Percentiles rank a stretch among this genome's conserved stretches.
Conservation (phyloP, 2,888 invertebrate species). For the Scaeva pyrastri region DNA sequence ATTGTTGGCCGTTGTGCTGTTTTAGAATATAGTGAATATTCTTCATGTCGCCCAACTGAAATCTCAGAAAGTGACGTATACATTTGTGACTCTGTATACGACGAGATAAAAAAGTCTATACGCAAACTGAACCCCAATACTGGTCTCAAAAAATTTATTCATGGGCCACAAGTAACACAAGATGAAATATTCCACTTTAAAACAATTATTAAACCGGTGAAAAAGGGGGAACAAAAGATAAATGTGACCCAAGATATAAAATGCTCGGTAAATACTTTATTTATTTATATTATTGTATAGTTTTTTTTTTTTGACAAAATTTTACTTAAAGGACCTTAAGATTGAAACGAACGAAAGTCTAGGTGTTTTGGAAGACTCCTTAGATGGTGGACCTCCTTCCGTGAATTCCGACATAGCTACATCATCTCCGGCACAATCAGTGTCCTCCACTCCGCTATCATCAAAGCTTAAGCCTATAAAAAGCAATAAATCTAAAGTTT, state of each 20-base stretch:
- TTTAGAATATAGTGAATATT: conserved; percentile 94
- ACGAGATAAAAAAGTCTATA: conserved; percentile 92
- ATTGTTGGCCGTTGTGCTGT: conserved; percentile 97
- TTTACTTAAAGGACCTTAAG: conserved; percentile 78
- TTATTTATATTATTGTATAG: background rate
- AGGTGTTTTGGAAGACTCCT: conserved; percentile 89
- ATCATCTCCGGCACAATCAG: conserved; percentile 84
- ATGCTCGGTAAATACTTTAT: conserved; percentile 30
- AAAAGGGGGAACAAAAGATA: conserved; percentile 62
- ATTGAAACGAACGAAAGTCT: conserved; percentile 79
- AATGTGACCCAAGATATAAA: conserved; percentile 47
- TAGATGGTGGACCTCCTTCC: conserved; percentile 92
- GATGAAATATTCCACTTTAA: conserved; percentile 96
- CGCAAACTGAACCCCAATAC: conserved; percentile 87
- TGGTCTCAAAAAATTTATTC: conserved; percentile 92
- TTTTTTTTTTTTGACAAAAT: background rate
- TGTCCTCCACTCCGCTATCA: conserved; percentile 83
- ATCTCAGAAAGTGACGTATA: conserved; percentile 95
- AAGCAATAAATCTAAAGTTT: conserved; percentile 88
- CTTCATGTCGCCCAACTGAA: conserved; percentile 96
- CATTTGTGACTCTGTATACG: conserved; percentile 96
- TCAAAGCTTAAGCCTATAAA: conserved; percentile 79
- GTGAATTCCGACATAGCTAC: conserved; percentile 92
- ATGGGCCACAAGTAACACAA: conserved; percentile 92
- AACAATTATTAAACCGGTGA: conserved; percentile 86